Percentiles rank a stretch among this genome's conserved stretches.
These are phyloP conservation scores for Cheilosia urbana DNA, from an alignment of 2,888 invertebrate species.

Conservation along the genomic window DNA sequence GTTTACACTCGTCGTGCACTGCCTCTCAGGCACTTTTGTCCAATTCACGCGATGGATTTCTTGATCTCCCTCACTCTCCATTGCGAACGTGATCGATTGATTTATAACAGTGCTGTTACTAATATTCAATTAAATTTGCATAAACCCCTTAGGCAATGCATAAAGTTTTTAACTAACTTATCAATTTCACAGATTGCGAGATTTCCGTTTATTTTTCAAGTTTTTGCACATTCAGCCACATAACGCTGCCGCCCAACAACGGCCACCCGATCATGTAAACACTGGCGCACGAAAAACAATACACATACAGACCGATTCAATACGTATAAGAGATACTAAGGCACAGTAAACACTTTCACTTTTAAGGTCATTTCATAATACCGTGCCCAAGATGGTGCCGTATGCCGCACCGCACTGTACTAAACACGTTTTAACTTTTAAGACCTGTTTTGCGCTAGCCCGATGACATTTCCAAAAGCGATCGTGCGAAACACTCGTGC, in stretches of 20 bases:
- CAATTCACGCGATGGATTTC: not conserved
- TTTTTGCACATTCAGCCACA: not conserved
- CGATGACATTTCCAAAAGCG: slow-evolving; percentile 62
- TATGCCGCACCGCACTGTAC: slow-evolving; percentile 23
- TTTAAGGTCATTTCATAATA: slow-evolving; percentile 76
- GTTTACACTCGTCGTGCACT: slow-evolving; percentile 23
- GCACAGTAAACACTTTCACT: slow-evolving; percentile 74
- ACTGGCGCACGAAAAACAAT: slow-evolving; percentile 10
- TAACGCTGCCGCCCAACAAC: slow-evolving; percentile 15
- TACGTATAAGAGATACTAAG: slow-evolving; percentile 21
- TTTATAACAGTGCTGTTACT: not conserved
- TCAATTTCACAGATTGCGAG: slow-evolving; percentile 1
- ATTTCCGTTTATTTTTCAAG: slow-evolving; percentile 14
- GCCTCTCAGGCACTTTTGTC: not conserved
- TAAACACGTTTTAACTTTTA: slow-evolving; percentile 39
- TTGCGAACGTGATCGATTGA: not conserved
- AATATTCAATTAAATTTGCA: slow-evolving; percentile 19
- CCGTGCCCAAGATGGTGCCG: slow-evolving; percentile 22
- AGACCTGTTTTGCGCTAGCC: slow-evolving; percentile 54
- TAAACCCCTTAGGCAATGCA: slow-evolving; percentile 18
- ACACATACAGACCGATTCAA: not conserved
- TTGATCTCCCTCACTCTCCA: too few species aligned
- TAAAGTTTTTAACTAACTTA: slow-evolving; percentile 8
- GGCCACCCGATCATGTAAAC: slow-evolving; percentile 8
- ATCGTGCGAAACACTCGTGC: slow-evolving; percentile 12